Percentiles rank a stretch among this genome's conserved stretches.
phyloP scores from a whole-genome alignment of 2,888 invertebrate species.

The Megalurothrips usitatus region DNA sequence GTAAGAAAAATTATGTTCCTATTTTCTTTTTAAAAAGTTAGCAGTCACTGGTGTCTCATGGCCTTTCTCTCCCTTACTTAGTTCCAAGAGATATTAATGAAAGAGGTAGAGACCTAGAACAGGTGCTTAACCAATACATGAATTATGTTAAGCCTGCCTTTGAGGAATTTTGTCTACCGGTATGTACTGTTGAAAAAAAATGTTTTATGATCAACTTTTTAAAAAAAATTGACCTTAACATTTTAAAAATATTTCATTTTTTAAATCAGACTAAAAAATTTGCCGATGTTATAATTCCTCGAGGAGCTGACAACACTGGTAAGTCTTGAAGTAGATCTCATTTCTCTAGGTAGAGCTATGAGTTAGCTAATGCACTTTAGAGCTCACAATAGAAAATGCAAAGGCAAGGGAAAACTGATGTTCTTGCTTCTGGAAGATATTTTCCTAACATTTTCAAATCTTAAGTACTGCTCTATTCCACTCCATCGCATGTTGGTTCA shows the following conservation, averaged over 20 bases:
- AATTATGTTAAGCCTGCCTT: slow-evolving; percentile 99
- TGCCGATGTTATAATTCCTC: slow-evolving; percentile 98
- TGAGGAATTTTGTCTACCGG: slow-evolving; percentile 97
- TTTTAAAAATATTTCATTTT: slow-evolving; percentile 36
- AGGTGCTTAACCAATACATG: slow-evolving; percentile 94
- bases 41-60: neutral
- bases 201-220: neutral
- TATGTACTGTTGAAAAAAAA: slow-evolving; percentile 44
- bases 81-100: slow-evolving; percentile 95
- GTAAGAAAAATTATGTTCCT: slow-evolving; percentile 49
- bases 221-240: slow-evolving; percentile 28
- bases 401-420: no score
- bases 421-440: no score
- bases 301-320: slow-evolving; percentile 97
- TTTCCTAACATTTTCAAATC: neutral
- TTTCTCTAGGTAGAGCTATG: neutral
- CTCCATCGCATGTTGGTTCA: neutral
- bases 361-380: neutral
- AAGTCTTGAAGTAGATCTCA: slow-evolving; percentile 45
- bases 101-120: slow-evolving; percentile 87
- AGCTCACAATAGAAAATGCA: neutral
- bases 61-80: slow-evolving; percentile 48
- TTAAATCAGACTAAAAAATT: slow-evolving; percentile 90
- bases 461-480: neutral
- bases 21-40: neutral